phyloP scores from a whole-genome alignment of 2,113 vertebrate genomes.

The Phalacrocorax aristotelis region DNA sequence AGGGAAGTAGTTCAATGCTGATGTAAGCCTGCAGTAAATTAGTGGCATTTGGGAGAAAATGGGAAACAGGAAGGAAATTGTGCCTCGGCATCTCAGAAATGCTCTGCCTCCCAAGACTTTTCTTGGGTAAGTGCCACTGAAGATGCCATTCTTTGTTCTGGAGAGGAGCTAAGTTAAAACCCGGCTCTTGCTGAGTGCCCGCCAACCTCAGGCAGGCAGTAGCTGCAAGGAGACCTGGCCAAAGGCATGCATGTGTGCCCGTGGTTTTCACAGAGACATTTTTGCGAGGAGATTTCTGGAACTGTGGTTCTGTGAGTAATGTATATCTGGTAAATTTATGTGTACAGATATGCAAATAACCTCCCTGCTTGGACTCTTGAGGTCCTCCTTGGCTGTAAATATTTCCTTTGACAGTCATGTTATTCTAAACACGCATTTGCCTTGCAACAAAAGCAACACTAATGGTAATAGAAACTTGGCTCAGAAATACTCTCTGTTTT shows the following conservation, averaged over 20 bases:
- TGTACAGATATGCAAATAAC: not conserved
- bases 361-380: not conserved
- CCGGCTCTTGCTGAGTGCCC: not conserved
- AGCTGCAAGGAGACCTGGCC: not conserved
- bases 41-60: not conserved
- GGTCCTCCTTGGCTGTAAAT: constrained; percentile 22
- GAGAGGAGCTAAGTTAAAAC: not conserved
- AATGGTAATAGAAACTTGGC: constrained; percentile 23
- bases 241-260: not conserved
- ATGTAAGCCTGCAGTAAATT: not conserved
- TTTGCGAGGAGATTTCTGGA: not conserved
- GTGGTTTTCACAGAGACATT: not conserved
- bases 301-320: not conserved
- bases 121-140: not conserved
- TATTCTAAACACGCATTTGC: constrained; percentile 27
- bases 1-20: not conserved
- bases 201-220: not conserved
- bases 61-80: not conserved
- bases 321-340: not conserved
- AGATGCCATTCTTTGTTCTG: not conserved
- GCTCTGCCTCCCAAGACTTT: not conserved
- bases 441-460: not conserved
- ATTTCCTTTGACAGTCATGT: constrained; percentile 10
- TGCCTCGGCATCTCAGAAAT: not conserved
- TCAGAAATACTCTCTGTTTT: constrained; percentile 24